Evolutionary conservation across 2,888 invertebrate species (phyloP), one percentile per base, ranked within the genome.

Genomic region (Sesia apiformis): DNA sequence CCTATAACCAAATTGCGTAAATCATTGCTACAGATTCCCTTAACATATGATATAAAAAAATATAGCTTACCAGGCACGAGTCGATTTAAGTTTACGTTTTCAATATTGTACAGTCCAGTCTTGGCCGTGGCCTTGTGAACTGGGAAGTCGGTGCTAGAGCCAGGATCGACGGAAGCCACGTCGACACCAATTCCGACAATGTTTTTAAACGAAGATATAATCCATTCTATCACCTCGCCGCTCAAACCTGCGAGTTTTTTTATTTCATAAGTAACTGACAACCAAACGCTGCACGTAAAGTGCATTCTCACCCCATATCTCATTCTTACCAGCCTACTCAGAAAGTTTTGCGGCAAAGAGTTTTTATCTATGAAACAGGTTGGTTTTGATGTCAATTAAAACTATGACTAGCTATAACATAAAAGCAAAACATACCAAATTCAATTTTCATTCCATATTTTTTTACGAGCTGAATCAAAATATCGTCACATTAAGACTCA

Each of bases 131-230:
- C 71, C 66, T 72, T 74, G 65, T 72, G 80, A 55, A 58, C 87
- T 62, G 69, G 60, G 46, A 62, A 78, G 42, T 76, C 72, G 5
- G 56, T 66, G 52, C 62, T 70, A 57, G 64, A 81, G 57, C 93
- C 87, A 8, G 90, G 84, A 73, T 94, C 94, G 0, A 91, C 77
- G 0, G 94, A 94, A 0, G 93, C 85, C 0, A 91, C 91, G 69
- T 94, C 94, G 4, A 93, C 84, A 4, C 93, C 94, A 0, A 94
- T 86, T 1, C 94, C 94, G 4, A 92, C 88, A 8, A 94, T 84
- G 61, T 91, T 90, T 54, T 91, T 88, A 54, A 90, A 84, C 1
- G 77, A 64, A 0, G 85, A 76, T 4, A 81, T 86, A 53, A 94
- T 83, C 92, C 93, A 93, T 61, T 90, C 77, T 0, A 92, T 92